Evolutionary conservation across 2,113 vertebrate genomes (phyloP), one percentile per base, ranked within the genome.

Genomic region (Terrapene triunguis): DNA sequence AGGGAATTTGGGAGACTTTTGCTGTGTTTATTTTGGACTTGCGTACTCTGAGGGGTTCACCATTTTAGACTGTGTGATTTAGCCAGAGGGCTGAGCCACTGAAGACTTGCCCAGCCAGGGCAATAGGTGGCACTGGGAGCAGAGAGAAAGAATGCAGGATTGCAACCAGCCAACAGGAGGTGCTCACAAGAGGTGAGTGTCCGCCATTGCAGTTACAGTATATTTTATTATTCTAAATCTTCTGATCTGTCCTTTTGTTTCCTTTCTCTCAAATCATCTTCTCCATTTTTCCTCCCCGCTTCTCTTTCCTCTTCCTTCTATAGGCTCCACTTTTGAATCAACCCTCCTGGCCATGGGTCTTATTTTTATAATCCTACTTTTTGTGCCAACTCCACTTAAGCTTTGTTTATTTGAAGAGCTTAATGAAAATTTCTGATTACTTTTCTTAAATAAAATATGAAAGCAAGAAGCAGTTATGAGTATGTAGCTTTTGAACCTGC

Each of bases 261-360:
- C 42, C 22, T 62, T 44, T 89, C 22, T 82, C 51, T 72, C 24
- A 95, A 96, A 48, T 80, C 2, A 25, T 76, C 92, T 79, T 87
- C 80, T 8, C 32, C 5, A 10, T 80, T 90, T 92, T 85, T 3
- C 13, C 32, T 59, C 2, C 8, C 10, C 35, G 59, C 57, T 22
- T 89, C 93, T 82, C 24, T 82, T 96, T 81, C 82, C n/a, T 44
- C 24, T 44, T 76, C n/a, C 21, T 76, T 24, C 10, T 24, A 6
- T 87, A 21, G 12, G 5, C 74, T 92, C 88, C 76, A 83, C 5
- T 91, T 97, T 89, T 65, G 79, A 89, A 92, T 17, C 13, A 76
- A 24, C 5, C 2, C 72, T 89, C 1, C 0, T 80, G 38, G 69
- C 47, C 6, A 2, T 13, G 24, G 9, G 13, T 55, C 95, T 90